These are phyloP conservation scores for Antigone vipio DNA, from an alignment of 2,113 vertebrate species.

Conservation along the genomic window DNA sequence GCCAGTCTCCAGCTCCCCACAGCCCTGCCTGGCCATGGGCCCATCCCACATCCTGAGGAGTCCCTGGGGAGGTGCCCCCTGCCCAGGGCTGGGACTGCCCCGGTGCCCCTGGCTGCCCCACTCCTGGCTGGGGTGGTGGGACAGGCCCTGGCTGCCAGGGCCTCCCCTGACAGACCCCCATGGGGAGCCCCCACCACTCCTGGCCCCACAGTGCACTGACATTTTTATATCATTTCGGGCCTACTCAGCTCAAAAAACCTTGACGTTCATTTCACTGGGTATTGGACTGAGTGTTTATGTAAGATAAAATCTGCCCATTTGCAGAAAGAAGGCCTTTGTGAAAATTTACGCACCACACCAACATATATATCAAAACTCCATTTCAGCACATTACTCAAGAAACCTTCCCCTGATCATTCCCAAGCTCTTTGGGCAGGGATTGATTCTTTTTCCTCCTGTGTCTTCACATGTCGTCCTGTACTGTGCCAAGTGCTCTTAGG, in stretches of 20 bases:
- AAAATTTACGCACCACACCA: neutral
- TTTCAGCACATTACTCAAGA: neutral
- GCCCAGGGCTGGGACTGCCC: neutral
- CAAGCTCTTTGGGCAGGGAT: neutral
- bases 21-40: neutral
- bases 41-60: rapidly evolving
- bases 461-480: neutral
- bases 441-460: neutral
- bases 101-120: rapidly evolving
- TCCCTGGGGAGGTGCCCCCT: neutral
- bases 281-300: neutral
- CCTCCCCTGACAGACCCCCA: too few relatives aligned
- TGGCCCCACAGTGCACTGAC: neutral
- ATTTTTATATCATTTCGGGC: neutral
- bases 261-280: neutral
- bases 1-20: neutral
- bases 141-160: neutral
- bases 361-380: neutral
- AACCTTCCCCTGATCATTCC: neutral
- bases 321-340: neutral
- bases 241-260: neutral
- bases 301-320: neutral
- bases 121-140: neutral
- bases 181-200: rapidly evolving
- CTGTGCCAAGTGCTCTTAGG: neutral